Base-by-base conservation (phyloP, 2,113 vertebrate species). In the Eptatretus burgeri region DNA sequence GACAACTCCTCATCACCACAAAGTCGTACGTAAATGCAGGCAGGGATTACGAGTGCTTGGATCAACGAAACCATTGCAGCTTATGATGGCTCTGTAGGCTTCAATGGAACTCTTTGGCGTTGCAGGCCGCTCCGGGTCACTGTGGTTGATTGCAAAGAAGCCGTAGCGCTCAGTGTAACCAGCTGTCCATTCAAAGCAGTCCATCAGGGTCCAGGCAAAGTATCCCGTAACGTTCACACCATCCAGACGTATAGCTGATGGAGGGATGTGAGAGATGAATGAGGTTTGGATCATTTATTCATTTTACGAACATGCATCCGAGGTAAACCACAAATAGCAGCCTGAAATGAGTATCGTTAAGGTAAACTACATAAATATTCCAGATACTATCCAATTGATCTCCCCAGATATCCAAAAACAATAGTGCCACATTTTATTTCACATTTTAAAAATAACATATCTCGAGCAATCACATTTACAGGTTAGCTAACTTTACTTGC, bases 41-140 rank as follows among this genome's bases (percentile, higher is more conserved):
- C 74, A 14, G 88, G 78, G 0, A 79, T 77, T 60, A 80, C 82
- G 0, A 2, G 51, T 1, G 68, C 70, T 2, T 85, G 85, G 66
- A 87, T 60, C 56, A 20, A 20, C n/a, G 56, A 60, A 60, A 17
- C 56, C 56, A 20, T 60, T 60, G 56, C 56, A 74, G 63, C 18
- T 76, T 11, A 91, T 80, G 65, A 89, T 67, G n/a, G 64, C 81
- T 77, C 49, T 78, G 71, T 49, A 20, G 56, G 56, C 56, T 10
- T 20, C 56, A 11, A 60, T 19, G n/a, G 56, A 60, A 12, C 56
- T n/a, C 56, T 60, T 60, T 9, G 56, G 56, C n/a, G 12, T 60
- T n/a, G n/a, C n/a, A n/a, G 56, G n/a, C 19, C 56, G 56, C 56
- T 60, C 56, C 10, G 56, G 56, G 56, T 60, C 56, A 17, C n/a